Evolutionary conservation across 2,888 invertebrate genomes (phyloP), one percentile per base, ranked within the genome.

Genomic region (Catocala fraxini): DNA sequence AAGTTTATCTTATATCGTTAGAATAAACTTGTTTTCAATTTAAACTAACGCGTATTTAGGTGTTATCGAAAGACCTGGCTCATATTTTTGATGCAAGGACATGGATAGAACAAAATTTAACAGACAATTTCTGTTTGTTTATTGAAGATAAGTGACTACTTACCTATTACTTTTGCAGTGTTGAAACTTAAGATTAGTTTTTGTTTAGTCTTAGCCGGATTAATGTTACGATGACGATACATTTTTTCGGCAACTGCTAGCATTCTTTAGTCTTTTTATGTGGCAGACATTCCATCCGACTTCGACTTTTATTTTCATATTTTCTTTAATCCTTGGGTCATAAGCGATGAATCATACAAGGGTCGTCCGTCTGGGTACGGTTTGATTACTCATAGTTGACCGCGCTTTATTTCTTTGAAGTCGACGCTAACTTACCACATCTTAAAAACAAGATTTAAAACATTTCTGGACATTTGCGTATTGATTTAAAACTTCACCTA

Each of bases 351-450:
- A 62, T 79, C 77, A 77, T 46, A 42, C 53, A 78, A 71, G 74
- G 76, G 75, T 76, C 80, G 68, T 58, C 55, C 67, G 77, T 73
- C 69, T 77, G 75, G 73, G 67, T 75, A 73, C 67, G 71, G 68
- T 75, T 74, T 73, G 65, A 75, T 84, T 83, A 85, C 76, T 85
- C 84, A 82, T 75, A 81, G 67, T 60, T 53, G 63, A 79, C 69
- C 73, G 75, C 63, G 63, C 68, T 57, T 68, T 71, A 65, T 63
- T 65, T 51, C 46, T 13, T 53, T 61, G 5, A 42, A 11, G 10
- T 42, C 42, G 11, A 45, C 45, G 13, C 5, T 45, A 45, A 12
- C 12, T 6, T 13, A 12, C 45, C 6, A 12, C 25, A 25, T 3
- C 25, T 45, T 45, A 5, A 6, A 39, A 39, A 39, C 35, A 39